Evolutionary conservation across 2,113 vertebrate species (phyloP).

Genomic region (Cricetomys ansorgei): DNA sequence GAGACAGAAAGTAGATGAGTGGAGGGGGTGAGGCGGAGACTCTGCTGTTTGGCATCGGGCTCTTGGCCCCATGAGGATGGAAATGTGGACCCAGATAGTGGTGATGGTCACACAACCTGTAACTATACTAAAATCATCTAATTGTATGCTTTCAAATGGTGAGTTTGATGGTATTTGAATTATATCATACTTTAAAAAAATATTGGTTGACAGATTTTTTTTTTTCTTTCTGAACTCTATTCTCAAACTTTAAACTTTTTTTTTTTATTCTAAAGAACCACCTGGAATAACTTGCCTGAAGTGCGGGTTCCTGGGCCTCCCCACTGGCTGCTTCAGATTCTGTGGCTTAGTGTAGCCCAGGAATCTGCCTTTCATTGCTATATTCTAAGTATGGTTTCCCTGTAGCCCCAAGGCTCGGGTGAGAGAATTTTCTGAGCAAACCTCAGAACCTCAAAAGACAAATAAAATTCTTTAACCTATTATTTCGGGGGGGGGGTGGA

Average conservation of each 20-base stretch:
- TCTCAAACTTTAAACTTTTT: not conserved
- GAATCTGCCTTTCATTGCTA: not conserved
- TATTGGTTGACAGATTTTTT: not conserved
- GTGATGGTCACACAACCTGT: not conserved
- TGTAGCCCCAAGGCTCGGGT: slow-evolving; percentile 56
- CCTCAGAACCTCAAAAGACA: slow-evolving; percentile 81
- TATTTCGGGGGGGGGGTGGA: slow-evolving; percentile 59
- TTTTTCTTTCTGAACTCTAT: not conserved
- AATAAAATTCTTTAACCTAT: slow-evolving; percentile 83
- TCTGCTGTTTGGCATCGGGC: not conserved
- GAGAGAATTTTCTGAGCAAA: slow-evolving; percentile 69
- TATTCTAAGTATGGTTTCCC: not conserved
- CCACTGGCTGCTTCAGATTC: too few species aligned
- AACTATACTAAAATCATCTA: slow-evolving; percentile 35
- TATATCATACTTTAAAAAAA: slow-evolving; percentile 56
- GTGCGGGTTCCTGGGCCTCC: not conserved
- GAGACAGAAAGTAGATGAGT: not conserved
- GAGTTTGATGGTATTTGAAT: slow-evolving; percentile 20
- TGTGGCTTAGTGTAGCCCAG: not conserved
- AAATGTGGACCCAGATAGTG: not conserved
- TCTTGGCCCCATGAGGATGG: not conserved
- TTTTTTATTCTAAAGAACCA: not conserved
- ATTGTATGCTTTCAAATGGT: not conserved
- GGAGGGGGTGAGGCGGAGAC: too few species aligned
- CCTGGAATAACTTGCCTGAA: not conserved